Conservation (phyloP, 2,113 vertebrate genomes). For the Tetraodon nigroviridis region DNA sequence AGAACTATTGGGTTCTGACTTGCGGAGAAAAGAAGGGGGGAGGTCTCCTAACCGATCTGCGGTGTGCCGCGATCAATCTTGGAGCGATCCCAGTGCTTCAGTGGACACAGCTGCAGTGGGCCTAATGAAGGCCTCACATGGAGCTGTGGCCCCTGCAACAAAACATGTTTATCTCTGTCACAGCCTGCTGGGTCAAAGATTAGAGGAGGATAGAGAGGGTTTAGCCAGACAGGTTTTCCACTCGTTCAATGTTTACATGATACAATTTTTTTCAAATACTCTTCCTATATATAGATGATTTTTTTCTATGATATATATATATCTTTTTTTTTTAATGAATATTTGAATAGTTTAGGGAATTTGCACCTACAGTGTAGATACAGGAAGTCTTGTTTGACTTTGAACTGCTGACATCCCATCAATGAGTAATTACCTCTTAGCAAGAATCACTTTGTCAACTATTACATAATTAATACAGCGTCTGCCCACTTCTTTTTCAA, state of each 20-base stretch:
- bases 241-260: conserved; percentile 5
- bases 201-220: conserved; percentile 16
- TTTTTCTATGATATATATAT: no score
- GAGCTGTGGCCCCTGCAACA: conserved; percentile 34
- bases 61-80: conserved; percentile 64
- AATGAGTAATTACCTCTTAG: conserved; percentile 24
- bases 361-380: background rate
- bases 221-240: conserved; percentile 4
- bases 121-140: conserved; percentile 59
- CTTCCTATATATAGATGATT: background rate
- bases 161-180: conserved; percentile 59
- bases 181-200: conserved; percentile 30
- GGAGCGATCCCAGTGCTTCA: conserved; percentile 49
- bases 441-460: conserved; percentile 19
- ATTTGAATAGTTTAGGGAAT: conserved; percentile 8
- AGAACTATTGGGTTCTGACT: conserved; percentile 58
- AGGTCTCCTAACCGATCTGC: conserved; percentile 59
- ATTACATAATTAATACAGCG: conserved; percentile 28
- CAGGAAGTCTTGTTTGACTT: conserved; percentile 15
- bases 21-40: conserved; percentile 38
- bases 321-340: background rate
- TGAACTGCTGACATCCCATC: conserved; percentile 33
- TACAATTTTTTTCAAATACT: background rate
- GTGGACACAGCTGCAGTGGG: conserved; percentile 43
- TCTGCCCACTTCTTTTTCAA: conserved; percentile 15